Evolutionary conservation across 2,797 vertebrate genomes (phyloP).

Genomic region (Danio choprae): DNA sequence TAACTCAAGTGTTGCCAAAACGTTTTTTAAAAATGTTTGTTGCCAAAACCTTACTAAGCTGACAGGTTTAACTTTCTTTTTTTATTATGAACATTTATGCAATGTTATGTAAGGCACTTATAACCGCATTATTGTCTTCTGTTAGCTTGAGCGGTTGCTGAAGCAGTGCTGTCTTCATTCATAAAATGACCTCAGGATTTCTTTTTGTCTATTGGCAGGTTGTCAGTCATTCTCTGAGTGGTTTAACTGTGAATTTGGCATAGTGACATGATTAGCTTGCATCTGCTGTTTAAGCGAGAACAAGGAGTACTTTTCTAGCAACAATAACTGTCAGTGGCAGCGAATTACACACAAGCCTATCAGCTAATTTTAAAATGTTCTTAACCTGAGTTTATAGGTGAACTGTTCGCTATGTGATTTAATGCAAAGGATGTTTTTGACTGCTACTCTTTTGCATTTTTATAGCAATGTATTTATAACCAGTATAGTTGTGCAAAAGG

Average conservation of each 20-base stretch:
- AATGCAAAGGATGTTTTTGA: neutral
- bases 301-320: conserved; percentile 14
- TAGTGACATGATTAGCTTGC: conserved; percentile 39
- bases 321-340: neutral
- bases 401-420: neutral
- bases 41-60: conserved; percentile 26
- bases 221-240: conserved; percentile 17
- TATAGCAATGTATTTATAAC: neutral
- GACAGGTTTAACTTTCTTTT: conserved; percentile 1
- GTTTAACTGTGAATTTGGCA: conserved; percentile 32
- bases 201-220: neutral
- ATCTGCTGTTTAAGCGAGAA: conserved; percentile 40
- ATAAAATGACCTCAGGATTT: conserved; percentile 1
- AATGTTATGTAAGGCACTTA: conserved; percentile 14
- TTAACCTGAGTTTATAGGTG: neutral
- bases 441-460: neutral
- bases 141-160: neutral
- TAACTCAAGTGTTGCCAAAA: conserved; percentile 3
- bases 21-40: neutral
- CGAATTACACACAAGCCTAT: neutral
- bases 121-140: neutral
- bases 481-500: neutral
- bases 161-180: neutral
- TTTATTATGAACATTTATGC: neutral
- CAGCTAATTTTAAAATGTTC: neutral